Conservation (phyloP, 2,797 vertebrate species). For the Presbytis comata region DNA sequence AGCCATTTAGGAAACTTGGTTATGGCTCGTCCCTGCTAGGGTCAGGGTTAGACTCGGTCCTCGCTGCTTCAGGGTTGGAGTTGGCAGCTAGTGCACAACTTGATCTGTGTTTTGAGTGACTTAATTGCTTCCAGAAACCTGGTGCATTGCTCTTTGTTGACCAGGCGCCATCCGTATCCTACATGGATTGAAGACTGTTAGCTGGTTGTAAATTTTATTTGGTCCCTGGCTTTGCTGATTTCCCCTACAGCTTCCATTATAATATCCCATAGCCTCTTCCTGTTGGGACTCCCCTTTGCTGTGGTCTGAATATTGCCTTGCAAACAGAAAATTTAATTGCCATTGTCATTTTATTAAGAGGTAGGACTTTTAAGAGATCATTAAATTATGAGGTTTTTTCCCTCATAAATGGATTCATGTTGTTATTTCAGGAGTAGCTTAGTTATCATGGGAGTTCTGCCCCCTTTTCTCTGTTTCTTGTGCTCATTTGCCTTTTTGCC, state of each 20-base stretch:
- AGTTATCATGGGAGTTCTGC: neutral
- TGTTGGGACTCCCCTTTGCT: neutral
- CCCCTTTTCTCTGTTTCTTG: neutral
- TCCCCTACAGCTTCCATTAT: neutral
- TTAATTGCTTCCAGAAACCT: neutral
- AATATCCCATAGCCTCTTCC: neutral
- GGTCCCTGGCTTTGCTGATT: neutral
- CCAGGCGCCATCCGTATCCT: rapidly evolving
- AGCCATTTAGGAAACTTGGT: neutral
- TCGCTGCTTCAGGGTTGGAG: neutral
- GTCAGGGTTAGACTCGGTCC: neutral
- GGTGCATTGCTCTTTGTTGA: neutral
- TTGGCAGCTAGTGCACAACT: no score
- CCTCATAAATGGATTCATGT: neutral
- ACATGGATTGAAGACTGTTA: neutral
- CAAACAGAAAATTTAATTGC: neutral
- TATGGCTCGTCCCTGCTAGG: neutral
- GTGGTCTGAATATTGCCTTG: neutral
- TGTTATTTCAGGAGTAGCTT: neutral
- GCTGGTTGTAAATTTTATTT: neutral
- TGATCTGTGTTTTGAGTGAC: neutral
- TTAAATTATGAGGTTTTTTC: neutral
- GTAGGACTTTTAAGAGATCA: neutral
- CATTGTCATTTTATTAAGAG: neutral
- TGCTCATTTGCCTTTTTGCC: neutral